phyloP scores from a whole-genome alignment of 2,888 invertebrate species.

The Myathropa florea region DNA sequence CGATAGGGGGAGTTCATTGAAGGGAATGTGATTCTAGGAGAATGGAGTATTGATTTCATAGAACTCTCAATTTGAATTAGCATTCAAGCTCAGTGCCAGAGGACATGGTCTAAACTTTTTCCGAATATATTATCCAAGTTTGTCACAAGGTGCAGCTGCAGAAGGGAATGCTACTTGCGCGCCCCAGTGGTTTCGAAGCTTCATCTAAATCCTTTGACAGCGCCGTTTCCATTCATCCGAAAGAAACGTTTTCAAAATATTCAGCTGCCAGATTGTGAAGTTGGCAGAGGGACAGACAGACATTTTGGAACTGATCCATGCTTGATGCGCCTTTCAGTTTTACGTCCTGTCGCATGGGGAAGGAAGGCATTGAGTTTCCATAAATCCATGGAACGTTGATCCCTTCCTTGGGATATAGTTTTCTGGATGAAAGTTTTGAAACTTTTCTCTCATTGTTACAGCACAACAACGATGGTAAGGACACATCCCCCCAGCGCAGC shows the following conservation, averaged over 20 bases:
- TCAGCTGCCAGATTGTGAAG: not conserved
- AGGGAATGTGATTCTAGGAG: too few relatives aligned
- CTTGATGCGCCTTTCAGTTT: slow-evolving; percentile 1
- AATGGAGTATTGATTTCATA: not conserved
- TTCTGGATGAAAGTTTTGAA: slow-evolving; percentile 10
- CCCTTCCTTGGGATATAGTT: not conserved
- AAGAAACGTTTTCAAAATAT: not conserved
- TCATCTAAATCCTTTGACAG: not conserved
- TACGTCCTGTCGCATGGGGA: not conserved
- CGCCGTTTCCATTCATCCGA: not conserved
- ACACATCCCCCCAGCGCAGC: not conserved
- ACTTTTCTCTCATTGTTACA: slow-evolving; percentile 14
- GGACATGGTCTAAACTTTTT: not conserved
- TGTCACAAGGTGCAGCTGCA: not conserved
- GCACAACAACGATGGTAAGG: not conserved
- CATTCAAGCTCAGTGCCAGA: not conserved
- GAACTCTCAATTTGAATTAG: not conserved
- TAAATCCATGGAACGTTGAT: slow-evolving; percentile 6
- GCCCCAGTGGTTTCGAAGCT: not conserved
- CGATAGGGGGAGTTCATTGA: too few relatives aligned
- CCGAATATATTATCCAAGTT: not conserved
- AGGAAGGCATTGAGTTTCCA: slow-evolving; percentile 11
- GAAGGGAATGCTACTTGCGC: not conserved
- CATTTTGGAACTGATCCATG: not conserved
- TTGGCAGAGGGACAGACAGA: not conserved